Base-by-base conservation (phyloP, 2,797 vertebrate genomes). In the Trachurus trachurus region DNA sequence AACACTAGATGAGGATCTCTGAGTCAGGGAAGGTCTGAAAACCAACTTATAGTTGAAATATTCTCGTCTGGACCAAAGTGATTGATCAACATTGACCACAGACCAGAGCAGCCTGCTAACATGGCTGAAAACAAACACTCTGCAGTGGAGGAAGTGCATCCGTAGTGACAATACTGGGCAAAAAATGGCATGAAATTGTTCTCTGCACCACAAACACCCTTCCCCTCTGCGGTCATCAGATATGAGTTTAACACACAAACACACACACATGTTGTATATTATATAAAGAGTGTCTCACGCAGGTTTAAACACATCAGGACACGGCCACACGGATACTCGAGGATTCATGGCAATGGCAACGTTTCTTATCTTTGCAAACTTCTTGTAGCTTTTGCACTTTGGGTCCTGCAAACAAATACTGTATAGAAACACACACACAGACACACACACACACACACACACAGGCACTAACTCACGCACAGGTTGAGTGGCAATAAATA, bases 401-500 rank as follows among this genome's bases (percentile, higher is more conserved):
- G 56, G 80, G 70, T 75, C 53, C 77, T 44, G 26, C 62, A 71
- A 57, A 50, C 70, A 59, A 64, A 78, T 53, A 72, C 72, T 26
- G 53, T 45, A 66, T 45, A 74, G 42, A 74, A 31, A 66, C 49
- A 72, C 53, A 57, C 67, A 71, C 54, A 62, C 42, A 67, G 21
- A 75, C 56, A 69, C 57, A 62, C 56, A 67, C 59, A 65, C 64
- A 54, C 52, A 31, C 66, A 57, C 82, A 71, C 77, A 57, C 79
- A 71, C 53, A 21, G 11, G 6, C 72, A 65, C 72, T 40, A 56
- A 78, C 81, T 59, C 86, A 73, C 52, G 0, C 74, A 49, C 68
- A 72, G 65, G 57, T 78, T 83, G 76, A 80, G 79, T 78, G 73
- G 88, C 59, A 83, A 86, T 93, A 90, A 93, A 92, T 90, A 91